phyloP scores from a whole-genome alignment of 2,888 invertebrate species.

The Nomada lathburiana region DNA sequence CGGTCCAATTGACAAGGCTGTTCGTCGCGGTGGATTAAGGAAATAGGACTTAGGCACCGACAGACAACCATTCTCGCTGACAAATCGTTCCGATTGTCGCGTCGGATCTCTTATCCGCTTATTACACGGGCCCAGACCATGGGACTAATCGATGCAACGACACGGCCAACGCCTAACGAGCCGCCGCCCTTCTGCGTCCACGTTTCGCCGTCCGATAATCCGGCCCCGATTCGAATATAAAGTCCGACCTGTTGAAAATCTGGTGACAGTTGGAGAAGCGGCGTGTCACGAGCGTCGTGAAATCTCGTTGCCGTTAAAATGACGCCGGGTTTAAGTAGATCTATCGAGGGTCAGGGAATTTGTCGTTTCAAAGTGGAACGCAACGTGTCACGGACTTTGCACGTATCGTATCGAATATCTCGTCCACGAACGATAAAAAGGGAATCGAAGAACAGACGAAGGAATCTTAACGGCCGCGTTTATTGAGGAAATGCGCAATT shows the following conservation, averaged over 20 bases:
- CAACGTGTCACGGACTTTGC: not conserved
- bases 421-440: not conserved
- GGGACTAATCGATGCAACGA: slow-evolving; percentile 53
- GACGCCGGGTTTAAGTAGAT: not conserved
- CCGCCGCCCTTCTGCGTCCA: slow-evolving; percentile 17
- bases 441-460: not conserved
- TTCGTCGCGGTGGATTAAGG: slow-evolving; percentile 66
- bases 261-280: slow-evolving; percentile 34
- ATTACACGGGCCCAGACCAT: slow-evolving; percentile 50
- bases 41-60: slow-evolving; percentile 56
- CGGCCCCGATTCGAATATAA: slow-evolving; percentile 53
- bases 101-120: slow-evolving; percentile 57
- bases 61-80: slow-evolving; percentile 46
- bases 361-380: not conserved
- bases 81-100: slow-evolving; percentile 61
- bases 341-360: not conserved
- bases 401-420: not conserved
- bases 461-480: not conserved
- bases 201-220: slow-evolving; percentile 49
- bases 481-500: not conserved
- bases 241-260: slow-evolving; percentile 61
- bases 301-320: not conserved
- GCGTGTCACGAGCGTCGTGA: not conserved
- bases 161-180: slow-evolving; percentile 61
- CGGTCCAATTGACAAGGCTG: slow-evolving; percentile 34